A percentile compares a stretch with the other conserved stretches of the same genome.
These are phyloP conservation scores for Drosophila kepulauana DNA, from an alignment of 1,140 invertebrate species.

Conservation along the genomic window DNA sequence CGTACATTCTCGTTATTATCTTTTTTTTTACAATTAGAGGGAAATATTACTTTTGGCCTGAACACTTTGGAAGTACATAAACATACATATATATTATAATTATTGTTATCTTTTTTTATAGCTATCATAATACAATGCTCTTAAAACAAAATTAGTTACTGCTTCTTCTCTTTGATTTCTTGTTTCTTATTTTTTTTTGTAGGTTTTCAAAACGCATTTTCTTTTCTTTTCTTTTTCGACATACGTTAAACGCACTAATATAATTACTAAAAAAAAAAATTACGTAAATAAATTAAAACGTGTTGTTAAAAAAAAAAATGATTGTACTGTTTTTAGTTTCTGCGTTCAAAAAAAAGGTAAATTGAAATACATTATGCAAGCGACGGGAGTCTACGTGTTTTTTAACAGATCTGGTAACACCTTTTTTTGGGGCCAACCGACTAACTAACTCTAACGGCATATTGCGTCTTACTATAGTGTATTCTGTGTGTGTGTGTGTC, in stretches of 20 bases:
- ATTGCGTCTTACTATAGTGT: neutral
- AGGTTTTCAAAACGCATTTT: conserved; percentile 42
- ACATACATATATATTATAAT: conserved; percentile 19
- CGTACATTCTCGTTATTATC: conserved; percentile 12
- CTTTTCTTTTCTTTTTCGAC: conserved; percentile 13
- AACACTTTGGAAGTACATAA: conserved; percentile 77
- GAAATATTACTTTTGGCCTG: conserved; percentile 73
- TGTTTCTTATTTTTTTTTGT: conserved; percentile 29
- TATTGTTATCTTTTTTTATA: conserved; percentile 4
- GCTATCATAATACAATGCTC: conserved; percentile 69
- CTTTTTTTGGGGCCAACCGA: neutral
- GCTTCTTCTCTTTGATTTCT: conserved; percentile 15
- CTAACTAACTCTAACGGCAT: conserved; percentile 30
- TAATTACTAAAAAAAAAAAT: conserved; percentile 25
- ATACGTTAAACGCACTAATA: conserved; percentile 59
- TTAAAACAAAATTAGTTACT: conserved; percentile 22
- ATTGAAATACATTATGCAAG: conserved; percentile 46
- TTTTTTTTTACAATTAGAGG: conserved; percentile 37
- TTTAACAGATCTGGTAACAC: conserved; percentile 23
- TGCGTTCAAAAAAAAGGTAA: conserved; percentile 44
- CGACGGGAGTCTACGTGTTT: conserved; percentile 6
- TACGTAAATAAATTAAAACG: conserved; percentile 46
- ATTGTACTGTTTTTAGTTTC: conserved; percentile 78
- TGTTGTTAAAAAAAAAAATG: conserved; percentile 44
- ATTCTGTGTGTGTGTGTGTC: conserved; percentile 18